These are phyloP conservation scores for Cartodere bifasciata DNA, from an alignment of 2,888 invertebrate genomes.

Conservation along the genomic window DNA sequence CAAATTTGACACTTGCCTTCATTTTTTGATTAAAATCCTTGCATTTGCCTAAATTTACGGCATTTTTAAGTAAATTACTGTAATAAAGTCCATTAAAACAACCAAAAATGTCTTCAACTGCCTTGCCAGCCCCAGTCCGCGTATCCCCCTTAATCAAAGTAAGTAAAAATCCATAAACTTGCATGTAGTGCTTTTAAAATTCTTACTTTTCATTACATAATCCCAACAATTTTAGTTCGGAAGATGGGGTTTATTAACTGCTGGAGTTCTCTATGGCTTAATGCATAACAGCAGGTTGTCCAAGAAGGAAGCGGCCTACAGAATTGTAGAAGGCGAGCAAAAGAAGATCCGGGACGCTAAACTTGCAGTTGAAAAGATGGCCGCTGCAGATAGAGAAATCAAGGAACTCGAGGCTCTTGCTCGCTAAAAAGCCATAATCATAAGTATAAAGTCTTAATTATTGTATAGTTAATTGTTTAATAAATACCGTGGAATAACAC, in stretches of 20 bases:
- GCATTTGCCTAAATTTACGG: no score
- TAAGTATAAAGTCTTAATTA: no score
- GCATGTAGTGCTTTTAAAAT: neutral
- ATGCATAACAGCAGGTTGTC: conserved; percentile 56
- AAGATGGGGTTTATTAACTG: conserved; percentile 64
- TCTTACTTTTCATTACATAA: conserved; percentile 9
- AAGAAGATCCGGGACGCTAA: conserved; percentile 57
- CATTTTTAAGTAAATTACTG: no score
- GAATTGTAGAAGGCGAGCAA: conserved; percentile 55
- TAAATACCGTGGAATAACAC: no score
- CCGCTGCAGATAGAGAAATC: conserved; percentile 40
- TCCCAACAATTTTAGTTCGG: conserved; percentile 48
- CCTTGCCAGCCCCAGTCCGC: conserved; percentile 53
- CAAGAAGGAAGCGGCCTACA: conserved; percentile 49
- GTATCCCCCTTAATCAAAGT: conserved; percentile 76
- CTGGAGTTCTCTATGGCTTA: conserved; percentile 64
- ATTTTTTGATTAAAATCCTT: no score
- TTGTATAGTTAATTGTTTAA: no score
- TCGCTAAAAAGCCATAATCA: conserved; percentile 1
- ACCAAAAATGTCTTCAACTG: conserved; percentile 6
- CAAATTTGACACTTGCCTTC: no score
- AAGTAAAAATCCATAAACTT: conserved; percentile 19
- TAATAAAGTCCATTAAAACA: no score
- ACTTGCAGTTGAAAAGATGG: conserved; percentile 57
- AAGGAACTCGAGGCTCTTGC: conserved; percentile 28